Base-by-base conservation (phyloP, 1,140 invertebrate genomes). In the Lepidostoma basale region DNA sequence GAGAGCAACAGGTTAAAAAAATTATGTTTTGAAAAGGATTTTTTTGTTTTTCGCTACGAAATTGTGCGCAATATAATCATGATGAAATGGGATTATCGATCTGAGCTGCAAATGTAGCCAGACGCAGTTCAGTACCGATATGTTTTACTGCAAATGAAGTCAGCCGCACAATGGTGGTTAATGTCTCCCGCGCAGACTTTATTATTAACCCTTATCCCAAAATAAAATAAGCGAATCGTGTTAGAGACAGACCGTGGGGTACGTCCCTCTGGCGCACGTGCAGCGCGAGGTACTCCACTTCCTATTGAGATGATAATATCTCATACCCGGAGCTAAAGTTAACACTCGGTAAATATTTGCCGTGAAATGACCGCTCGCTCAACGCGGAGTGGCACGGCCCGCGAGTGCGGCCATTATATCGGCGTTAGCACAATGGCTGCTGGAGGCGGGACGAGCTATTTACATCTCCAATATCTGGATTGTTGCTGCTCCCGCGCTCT, bases 301-400 rank as follows among this genome's bases (percentile, higher is more conserved):
- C 45, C 45, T n/a, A 22, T 49, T 22, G 12, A 49, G 45, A 49
- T 49, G 20, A 4, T n/a, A 49, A 49, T 49, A 49, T 23, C 45
- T 49, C 45, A 18, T 5, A 26, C 49, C 12, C 10, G 9, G 49
- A 28, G 49, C 49, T 54, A 54, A 28, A 54, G 23, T 14, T 54
- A 28, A 26, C 26, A 14, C 3, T 30, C 47, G 25, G 25, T 26
- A 14, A 52, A 52, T 30, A 52, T 28, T 52, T 26, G 47, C 47
- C 47, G 25, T 52, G 18, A 52, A 52, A 26, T 52, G 47, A 52
- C 10, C 47, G 6, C 12, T 52, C 49, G 49, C 16, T 33, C 14
- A 18, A 10, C 16, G 4, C 49, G 25, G 3, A 14, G 42, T 16
- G 14, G 2, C 23, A 54, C 30, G 3, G 14, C 9, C n/a, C n/a